Evolutionary conservation across 2,888 invertebrate genomes (phyloP).

Genomic region (Trachelus stipa): DNA sequence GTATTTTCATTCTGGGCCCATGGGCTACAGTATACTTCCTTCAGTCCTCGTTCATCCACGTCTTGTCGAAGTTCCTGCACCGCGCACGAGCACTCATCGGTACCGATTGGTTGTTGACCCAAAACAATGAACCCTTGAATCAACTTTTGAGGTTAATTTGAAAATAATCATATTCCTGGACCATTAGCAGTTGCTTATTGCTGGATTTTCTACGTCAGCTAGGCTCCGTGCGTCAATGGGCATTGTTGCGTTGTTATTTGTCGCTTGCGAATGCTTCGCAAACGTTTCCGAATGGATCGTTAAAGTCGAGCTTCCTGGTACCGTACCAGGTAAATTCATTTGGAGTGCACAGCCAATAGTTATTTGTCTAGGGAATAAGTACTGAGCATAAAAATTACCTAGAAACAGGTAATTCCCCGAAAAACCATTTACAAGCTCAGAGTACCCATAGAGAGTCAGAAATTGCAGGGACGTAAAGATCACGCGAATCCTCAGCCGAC

Average conservation of each 20-base stretch:
- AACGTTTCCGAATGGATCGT: constrained; percentile 3
- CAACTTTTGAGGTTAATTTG: not conserved
- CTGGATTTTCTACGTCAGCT: not conserved
- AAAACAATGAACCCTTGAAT: not conserved
- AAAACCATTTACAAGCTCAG: not conserved
- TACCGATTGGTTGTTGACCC: not conserved
- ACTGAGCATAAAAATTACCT: not conserved
- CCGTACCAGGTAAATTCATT: not conserved
- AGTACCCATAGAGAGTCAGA: not conserved
- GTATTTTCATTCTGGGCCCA: not conserved
- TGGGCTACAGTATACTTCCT: not conserved
- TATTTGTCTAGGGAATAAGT: not conserved
- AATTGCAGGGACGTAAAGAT: not conserved
- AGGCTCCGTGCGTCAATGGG: constrained; percentile 3
- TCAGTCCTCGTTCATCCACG: not conserved
- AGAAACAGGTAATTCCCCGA: not conserved
- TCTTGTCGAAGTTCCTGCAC: not conserved
- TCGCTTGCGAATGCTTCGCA: constrained; percentile 2
- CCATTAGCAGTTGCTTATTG: not conserved
- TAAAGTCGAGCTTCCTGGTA: not conserved
- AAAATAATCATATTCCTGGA: not conserved
- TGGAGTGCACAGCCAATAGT: not conserved
- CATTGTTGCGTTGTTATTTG: not conserved
- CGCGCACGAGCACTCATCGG: not conserved
- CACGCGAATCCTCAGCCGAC: not conserved